phyloP scores from a whole-genome alignment of 1,140 invertebrate species.

The Pseudomyrmex pallidus region DNA sequence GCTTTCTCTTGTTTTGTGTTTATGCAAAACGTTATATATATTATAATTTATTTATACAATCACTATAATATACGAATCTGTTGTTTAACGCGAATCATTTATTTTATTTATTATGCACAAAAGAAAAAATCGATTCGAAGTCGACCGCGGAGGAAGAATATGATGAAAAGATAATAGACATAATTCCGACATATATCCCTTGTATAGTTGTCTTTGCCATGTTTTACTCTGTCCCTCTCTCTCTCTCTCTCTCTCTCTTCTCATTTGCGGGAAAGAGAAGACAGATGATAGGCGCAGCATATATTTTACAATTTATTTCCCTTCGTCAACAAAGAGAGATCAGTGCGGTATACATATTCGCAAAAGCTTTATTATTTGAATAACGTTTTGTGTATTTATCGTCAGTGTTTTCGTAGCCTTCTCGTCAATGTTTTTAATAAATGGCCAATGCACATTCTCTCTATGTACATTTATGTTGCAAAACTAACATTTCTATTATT shows the following conservation, averaged over 20 bases:
- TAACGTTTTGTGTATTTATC: constrained; percentile 42
- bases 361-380: constrained; percentile 35
- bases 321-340: constrained; percentile 1
- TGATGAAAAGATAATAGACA: not conserved
- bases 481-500: constrained; percentile 42
- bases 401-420: constrained; percentile 32
- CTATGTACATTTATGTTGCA: constrained; percentile 10
- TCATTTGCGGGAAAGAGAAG: not conserved
- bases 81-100: not conserved
- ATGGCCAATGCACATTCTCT: constrained; percentile 16
- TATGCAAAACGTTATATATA: too few relatives aligned
- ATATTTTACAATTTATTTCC: constrained; percentile 48
- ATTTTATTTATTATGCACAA: too few relatives aligned
- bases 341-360: not conserved
- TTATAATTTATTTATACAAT: not conserved
- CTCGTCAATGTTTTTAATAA: constrained; percentile 48
- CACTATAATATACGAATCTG: not conserved
- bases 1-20: not conserved
- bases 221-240: not conserved
- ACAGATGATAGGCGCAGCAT: not conserved
- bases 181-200: not conserved
- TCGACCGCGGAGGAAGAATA: not conserved
- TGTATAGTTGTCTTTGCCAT: too few relatives aligned
- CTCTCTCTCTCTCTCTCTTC: not conserved
- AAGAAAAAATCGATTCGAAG: not conserved